phyloP scores from a whole-genome alignment of 2,797 vertebrate genomes.

The Erpetoichthys calabaricus region DNA sequence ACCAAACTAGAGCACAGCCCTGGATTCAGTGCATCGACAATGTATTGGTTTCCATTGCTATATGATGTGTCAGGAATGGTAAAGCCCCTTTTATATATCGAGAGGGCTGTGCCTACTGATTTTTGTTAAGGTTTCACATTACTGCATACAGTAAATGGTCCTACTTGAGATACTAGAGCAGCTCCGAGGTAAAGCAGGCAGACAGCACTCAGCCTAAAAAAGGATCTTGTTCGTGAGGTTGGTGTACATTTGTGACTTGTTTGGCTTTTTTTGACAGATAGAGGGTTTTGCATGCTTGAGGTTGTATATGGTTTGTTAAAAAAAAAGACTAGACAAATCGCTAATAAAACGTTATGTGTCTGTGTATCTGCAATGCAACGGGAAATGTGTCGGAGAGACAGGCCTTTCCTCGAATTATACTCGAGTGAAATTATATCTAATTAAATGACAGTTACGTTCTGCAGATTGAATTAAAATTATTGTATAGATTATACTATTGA shows the following conservation, averaged over 20 bases:
- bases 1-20: slow-evolving; percentile 20
- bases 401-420: too few species aligned
- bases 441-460: too few species aligned
- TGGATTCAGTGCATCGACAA: slow-evolving; percentile 12
- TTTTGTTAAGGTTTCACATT: slow-evolving; percentile 25
- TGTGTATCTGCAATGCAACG: too few species aligned
- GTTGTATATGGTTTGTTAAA: too few species aligned
- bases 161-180: slow-evolving; percentile 5
- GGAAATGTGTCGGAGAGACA: too few species aligned
- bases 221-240: slow-evolving; percentile 34
- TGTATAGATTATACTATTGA: too few species aligned
- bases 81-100: slow-evolving; percentile 18
- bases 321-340: too few species aligned
- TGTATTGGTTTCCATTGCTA: slow-evolving; percentile 12
- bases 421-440: too few species aligned
- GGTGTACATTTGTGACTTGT: slow-evolving; percentile 17
- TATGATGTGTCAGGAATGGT: slow-evolving; percentile 14
- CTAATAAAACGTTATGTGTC: too few species aligned
- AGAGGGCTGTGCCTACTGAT: slow-evolving; percentile 25
- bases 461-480: too few species aligned
- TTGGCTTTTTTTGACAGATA: slow-evolving; percentile 1
- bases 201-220: slow-evolving; percentile 23
- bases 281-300: slow-evolving; percentile 1
- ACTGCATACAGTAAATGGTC: slow-evolving; percentile 23
- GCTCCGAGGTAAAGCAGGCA: slow-evolving; percentile 28